Base-by-base conservation (phyloP, 2,888 invertebrate species). In the Perizoma affinitatum region DNA sequence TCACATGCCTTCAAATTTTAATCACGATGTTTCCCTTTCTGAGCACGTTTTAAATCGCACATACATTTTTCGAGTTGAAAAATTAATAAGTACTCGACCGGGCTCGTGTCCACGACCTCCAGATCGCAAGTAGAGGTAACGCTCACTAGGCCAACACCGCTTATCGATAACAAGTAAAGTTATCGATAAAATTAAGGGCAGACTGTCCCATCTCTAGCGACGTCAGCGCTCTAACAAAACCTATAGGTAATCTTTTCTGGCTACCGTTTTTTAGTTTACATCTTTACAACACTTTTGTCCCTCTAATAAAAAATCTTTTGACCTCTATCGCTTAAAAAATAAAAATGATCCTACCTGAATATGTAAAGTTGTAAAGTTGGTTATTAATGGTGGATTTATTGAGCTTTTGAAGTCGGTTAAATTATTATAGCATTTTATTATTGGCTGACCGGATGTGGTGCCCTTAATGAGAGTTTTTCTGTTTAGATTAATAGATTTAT, bases 161-260 rank as follows among this genome's bases (percentile, higher is more conserved):
- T 22, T 22, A 22, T 38, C 5, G 38, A 38, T 6, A 38, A 6
- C 4, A 38, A 38, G 7, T 7, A 46, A 51, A 53, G 58, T 49
- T 58, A 53, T 58, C 58, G 58, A 54, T 58, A 11, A 34, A 53
- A 8, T 11, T 9, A 2, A 43, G 36, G 0, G 33, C 5, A 33
- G 22, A 22, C 22, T 66, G 78, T 43, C 78, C 79, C 79, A 61
- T 61, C 55, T 65, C 72, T 78, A 74, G 70, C 74, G 22, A 82
- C 78, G 83, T 79, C 79, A 79, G 74, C 78, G 78, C 81, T 80
- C 80, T 82, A 82, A 84, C 84, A 83, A 82, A 63, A 54, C 62
- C 63, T 80, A 82, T 74, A 82, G 79, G 80, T 87, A 88, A 88
- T 88, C 86, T 86, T 84, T 84, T 82, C 83, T 79, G 80, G 89